Base-by-base conservation (phyloP, 2,888 invertebrate genomes). In the Dorcus hopei region DNA sequence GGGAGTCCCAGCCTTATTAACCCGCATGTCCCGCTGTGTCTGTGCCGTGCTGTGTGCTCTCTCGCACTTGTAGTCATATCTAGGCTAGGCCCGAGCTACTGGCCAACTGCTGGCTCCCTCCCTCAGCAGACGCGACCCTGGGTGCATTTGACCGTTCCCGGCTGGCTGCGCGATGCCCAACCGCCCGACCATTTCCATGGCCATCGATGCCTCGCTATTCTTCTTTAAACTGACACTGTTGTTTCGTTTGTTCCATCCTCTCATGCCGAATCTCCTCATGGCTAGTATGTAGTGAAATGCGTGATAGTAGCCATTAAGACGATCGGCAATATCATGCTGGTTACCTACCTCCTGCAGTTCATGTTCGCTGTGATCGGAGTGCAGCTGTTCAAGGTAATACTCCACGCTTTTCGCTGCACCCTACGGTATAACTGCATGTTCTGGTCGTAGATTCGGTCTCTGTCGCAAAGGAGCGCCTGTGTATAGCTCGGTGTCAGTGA, bases 301-400 rank as follows among this genome's bases (percentile, higher is more conserved):
- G 98, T 97, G 85, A 95, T 96, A 85, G 96, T 96, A 84, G 96
- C 96, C 77, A 93, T 97, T 83, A 95, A 95, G 88, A 97, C 96
- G 79, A 97, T 97, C 86, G 97, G 97, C 83, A 98, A 98, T 89
- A 98, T 98, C 83, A 96, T 98, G 91, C 88, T 99, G 89, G 98
- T 99, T 84, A 98, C 98, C 80, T 96, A 96, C 87, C 93, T 99
- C 81, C 93, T 99, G 81, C 95, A 97, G 89, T 99, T 99, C 88
- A 98, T 99, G 97, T 99, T 99, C 83, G 97, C 98, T 84, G 97
- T 97, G 81, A 98, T 99, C 82, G 98, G 98, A 85, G 98, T 99
- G 81, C 98, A 99, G 86, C 90, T 99, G 74, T 99, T 99, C 87
- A 98, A 99, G 91, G 94, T 94, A 87, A 87, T 84, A 80, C 56